phyloP scores from a whole-genome alignment of 2,113 vertebrate species.

The Siniperca knerii region DNA sequence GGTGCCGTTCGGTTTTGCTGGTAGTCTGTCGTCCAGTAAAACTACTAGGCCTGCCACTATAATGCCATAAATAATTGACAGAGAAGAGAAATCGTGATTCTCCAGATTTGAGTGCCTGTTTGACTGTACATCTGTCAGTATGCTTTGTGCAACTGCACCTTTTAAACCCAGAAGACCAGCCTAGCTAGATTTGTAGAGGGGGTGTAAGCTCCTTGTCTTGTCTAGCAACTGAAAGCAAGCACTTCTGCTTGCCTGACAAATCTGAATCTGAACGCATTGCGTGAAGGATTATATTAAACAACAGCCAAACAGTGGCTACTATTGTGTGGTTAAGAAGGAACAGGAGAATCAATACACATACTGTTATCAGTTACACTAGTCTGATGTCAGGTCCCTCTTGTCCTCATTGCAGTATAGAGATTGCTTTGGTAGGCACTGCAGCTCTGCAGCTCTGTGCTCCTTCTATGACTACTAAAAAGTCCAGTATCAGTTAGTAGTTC shows the following conservation, averaged over 20 bases:
- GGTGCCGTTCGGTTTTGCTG: neutral
- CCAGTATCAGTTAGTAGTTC: neutral
- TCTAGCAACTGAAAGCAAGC: neutral
- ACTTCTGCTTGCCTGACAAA: neutral
- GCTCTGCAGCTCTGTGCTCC: neutral
- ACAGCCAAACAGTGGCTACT: neutral
- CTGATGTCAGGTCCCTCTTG: neutral
- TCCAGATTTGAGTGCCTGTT: neutral
- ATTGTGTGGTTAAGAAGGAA: neutral
- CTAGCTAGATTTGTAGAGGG: neutral
- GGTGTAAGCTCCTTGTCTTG: neutral
- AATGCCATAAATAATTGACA: conserved; percentile 11
- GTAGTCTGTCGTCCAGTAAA: neutral
- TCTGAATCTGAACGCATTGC: neutral
- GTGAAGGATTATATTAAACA: neutral
- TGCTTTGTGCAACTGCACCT: neutral
- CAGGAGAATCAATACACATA: neutral
- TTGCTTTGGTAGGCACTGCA: neutral
- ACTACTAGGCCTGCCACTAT: neutral
- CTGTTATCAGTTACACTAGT: neutral
- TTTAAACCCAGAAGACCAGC: neutral
- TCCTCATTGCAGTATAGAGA: neutral
- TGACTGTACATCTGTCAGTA: neutral
- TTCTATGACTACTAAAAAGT: neutral
- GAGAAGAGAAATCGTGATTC: neutral